phyloP scores from a whole-genome alignment of 2,888 invertebrate species.

The Drosophila peninsularis region DNA sequence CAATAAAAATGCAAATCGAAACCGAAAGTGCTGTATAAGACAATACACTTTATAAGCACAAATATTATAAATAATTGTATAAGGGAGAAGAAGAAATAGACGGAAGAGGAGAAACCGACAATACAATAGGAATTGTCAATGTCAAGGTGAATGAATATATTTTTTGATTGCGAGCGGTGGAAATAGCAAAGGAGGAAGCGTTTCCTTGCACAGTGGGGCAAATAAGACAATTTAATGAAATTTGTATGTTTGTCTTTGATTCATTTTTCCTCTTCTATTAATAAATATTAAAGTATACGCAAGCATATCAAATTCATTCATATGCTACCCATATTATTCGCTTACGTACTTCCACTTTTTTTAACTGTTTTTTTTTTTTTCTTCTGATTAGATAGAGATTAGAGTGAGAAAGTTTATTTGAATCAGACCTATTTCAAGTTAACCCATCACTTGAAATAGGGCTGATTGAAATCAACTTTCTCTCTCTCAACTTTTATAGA shows the following conservation, averaged over 20 bases:
- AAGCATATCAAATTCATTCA: not conserved
- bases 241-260: not conserved
- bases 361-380: not conserved
- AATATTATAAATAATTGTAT: constrained; percentile 3
- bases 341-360: constrained; percentile 1
- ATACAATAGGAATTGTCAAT: constrained; percentile 21
- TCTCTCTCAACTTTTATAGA: not conserved
- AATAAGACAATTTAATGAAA: not conserved
- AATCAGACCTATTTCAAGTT: no score
- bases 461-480: constrained; percentile 3
- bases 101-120: not conserved
- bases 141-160: constrained; percentile 19
- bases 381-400: constrained; percentile 5
- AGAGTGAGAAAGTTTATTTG: no score
- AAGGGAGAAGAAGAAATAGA: not conserved
- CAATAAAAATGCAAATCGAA: constrained; percentile 28
- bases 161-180: not conserved
- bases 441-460: not conserved
- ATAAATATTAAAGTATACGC: no score
- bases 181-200: not conserved
- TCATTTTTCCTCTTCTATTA: no score
- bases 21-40: constrained; percentile 32
- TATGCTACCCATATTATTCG: not conserved
- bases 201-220: constrained; percentile 3
- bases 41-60: constrained; percentile 9